phyloP scores from a whole-genome alignment of 2,888 invertebrate genomes.

The Autographa pulchrina region DNA sequence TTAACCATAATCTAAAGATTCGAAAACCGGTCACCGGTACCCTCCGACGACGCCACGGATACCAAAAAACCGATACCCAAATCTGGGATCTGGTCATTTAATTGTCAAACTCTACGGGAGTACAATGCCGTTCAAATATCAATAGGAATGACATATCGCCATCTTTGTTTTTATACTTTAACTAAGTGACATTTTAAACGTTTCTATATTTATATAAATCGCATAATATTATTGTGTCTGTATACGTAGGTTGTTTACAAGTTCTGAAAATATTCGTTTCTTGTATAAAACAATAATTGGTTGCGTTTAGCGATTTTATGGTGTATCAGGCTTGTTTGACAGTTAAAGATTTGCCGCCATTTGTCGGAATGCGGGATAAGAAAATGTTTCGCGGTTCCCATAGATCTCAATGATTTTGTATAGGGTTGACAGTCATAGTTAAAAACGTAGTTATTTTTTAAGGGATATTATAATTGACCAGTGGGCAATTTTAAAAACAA shows the following conservation, averaged over 20 bases:
- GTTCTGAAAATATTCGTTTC: conserved; percentile 34
- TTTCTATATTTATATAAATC: not conserved
- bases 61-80: conserved; percentile 41
- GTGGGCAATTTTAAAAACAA: too few species aligned
- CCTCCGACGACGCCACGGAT: conserved; percentile 32
- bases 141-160: not conserved
- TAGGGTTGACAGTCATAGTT: not conserved
- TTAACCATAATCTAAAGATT: conserved; percentile 34
- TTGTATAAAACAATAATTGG: conserved; percentile 66
- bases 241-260: not conserved
- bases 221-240: not conserved
- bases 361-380: conserved; percentile 54
- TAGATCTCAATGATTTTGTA: conserved; percentile 26
- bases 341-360: conserved; percentile 61
- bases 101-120: conserved; percentile 48
- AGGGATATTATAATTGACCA: too few species aligned
- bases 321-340: conserved; percentile 69
- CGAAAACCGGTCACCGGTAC: conserved; percentile 38
- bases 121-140: conserved; percentile 16
- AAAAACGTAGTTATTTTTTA: too few species aligned
- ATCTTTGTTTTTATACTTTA: not conserved
- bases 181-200: not conserved
- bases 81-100: conserved; percentile 45
- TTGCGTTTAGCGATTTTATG: conserved; percentile 76
- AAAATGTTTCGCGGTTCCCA: conserved; percentile 56